A percentile compares a stretch with the other conserved stretches of the same genome.
Conservation (phyloP, 2,797 vertebrate species). For the Rhodeus uyekii region DNA sequence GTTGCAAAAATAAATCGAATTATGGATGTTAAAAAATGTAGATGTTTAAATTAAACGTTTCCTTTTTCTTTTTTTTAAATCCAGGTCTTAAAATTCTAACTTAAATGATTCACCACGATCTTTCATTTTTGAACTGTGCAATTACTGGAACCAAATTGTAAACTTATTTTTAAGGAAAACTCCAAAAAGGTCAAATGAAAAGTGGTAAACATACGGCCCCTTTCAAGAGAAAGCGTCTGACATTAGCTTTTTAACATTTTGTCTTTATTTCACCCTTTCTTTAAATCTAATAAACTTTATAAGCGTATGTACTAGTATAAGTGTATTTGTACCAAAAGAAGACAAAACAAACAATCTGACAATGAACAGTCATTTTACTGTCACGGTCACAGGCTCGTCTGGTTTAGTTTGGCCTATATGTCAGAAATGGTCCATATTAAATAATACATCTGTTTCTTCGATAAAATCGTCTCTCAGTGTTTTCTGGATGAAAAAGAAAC, state of each 20-base stretch:
- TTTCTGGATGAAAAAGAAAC: conserved; percentile 76
- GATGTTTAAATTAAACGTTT: not conserved
- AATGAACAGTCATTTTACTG: conserved; percentile 70
- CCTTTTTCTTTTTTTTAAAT: too few relatives aligned
- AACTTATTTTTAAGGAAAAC: not conserved
- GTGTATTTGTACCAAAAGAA: conserved; percentile 86
- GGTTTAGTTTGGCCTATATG: conserved; percentile 53
- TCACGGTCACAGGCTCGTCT: conserved; percentile 58
- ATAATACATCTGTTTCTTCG: conserved; percentile 75
- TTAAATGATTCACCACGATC: not conserved
- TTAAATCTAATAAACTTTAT: conserved; percentile 84
- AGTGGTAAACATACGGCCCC: not conserved
- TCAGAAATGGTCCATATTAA: conserved; percentile 72
- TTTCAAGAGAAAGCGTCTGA: conserved; percentile 45
- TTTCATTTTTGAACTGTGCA: not conserved
- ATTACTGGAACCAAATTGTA: not conserved
- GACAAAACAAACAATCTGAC: conserved; percentile 77
- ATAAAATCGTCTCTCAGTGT: conserved; percentile 73
- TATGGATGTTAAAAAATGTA: not conserved
- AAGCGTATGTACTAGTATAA: conserved; percentile 84
- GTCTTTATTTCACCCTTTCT: conserved; percentile 80
- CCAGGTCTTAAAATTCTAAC: not conserved
- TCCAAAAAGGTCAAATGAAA: not conserved
- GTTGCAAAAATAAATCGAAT: not conserved
- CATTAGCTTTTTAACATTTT: conserved; percentile 39